Evolutionary conservation across 2,797 vertebrate species (phyloP).

Genomic region (Taeniopygia guttata): DNA sequence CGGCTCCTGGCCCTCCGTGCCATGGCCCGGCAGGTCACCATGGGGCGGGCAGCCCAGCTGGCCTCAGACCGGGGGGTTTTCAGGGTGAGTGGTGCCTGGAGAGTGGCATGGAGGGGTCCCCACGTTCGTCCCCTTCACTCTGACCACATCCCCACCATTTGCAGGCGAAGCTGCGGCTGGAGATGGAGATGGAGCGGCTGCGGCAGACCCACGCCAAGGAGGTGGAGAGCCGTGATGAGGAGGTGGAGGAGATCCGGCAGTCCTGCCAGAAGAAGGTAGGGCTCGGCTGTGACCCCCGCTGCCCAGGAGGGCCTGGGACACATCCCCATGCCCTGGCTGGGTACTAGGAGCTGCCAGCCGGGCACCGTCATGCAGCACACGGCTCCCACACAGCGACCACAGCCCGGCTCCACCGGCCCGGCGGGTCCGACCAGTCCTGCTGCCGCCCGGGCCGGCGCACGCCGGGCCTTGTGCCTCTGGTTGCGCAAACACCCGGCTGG

Average conservation of each 20-base stretch:
- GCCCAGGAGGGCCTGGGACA: neutral
- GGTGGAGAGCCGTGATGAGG: slow-evolving; percentile 92
- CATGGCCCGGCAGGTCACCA: slow-evolving; percentile 33
- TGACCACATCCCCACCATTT: neutral
- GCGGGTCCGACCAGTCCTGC: slow-evolving; percentile 19
- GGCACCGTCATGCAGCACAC: neutral
- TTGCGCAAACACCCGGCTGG: neutral
- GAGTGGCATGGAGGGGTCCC: rapidly evolving
- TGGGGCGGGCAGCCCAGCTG: neutral
- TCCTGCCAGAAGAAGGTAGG: slow-evolving; percentile 94
- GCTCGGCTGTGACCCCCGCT: rapidly evolving
- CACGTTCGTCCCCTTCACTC: rapidly evolving
- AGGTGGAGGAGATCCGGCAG: slow-evolving; percentile 95
- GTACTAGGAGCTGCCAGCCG: neutral
- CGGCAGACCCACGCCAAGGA: slow-evolving; percentile 95
- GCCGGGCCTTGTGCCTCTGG: neutral
- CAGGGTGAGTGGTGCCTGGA: neutral
- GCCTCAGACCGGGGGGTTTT: neutral
- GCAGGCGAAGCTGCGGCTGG: slow-evolving; percentile 91
- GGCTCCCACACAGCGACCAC: neutral
- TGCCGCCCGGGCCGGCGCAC: neutral
- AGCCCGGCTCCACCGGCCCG: neutral
- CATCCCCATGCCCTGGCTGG: rapidly evolving
- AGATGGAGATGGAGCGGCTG: slow-evolving; percentile 98
- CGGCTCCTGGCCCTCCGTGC: neutral